Percentiles rank a stretch among this genome's conserved stretches.
Evolutionary conservation across 2,888 invertebrate genomes (phyloP).

Genomic region (Bruchidius siliquastri): DNA sequence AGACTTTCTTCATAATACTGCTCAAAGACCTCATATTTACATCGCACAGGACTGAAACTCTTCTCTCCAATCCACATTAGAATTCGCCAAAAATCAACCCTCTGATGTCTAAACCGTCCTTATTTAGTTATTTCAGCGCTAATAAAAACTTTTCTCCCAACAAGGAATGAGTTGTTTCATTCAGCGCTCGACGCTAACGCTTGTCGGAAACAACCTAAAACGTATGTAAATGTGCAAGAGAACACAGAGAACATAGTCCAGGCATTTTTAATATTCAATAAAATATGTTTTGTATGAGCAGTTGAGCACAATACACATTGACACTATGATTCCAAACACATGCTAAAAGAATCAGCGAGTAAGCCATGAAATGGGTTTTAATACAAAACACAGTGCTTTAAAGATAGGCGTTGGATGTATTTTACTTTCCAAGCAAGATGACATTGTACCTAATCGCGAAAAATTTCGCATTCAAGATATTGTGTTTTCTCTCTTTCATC

Average conservation of each 20-base stretch:
- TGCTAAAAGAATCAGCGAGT: no score
- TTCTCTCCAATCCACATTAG: neutral
- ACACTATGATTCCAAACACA: no score
- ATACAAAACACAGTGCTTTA: no score
- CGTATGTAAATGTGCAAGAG: neutral
- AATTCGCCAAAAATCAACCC: neutral
- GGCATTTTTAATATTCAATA: neutral
- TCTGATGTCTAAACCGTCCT: neutral
- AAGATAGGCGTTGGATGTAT: no score
- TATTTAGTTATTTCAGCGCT: neutral
- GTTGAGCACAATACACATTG: no score
- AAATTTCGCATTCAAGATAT: no score
- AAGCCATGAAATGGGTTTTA: no score
- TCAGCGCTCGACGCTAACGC: neutral
- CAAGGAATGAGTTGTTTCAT: neutral
- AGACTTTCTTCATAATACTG: no score
- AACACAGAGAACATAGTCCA: neutral
- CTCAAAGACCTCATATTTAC: neutral
- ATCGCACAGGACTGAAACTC: neutral
- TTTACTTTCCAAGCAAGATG: no score
- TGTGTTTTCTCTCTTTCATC: no score
- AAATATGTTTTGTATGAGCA: no score
- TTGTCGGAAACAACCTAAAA: neutral
- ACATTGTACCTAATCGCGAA: no score
- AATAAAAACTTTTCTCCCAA: neutral